Conservation (phyloP, 2,888 invertebrate species). For the Micoletzkya japonica region DNA sequence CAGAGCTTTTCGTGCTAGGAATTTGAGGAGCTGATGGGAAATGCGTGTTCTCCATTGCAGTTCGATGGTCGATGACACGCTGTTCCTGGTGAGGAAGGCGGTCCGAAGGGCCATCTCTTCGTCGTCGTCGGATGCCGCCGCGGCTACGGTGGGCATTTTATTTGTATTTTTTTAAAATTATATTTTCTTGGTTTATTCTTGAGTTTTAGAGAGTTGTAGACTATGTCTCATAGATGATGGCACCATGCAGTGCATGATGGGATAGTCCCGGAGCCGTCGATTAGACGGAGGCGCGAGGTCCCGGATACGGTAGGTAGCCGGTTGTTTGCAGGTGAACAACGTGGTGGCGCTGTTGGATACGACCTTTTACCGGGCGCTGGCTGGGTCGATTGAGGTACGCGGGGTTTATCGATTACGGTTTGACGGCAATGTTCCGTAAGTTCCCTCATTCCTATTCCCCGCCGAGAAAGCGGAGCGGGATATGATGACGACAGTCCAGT, state of each 20-base stretch:
- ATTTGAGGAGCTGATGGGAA: too few relatives aligned
- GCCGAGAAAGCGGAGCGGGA: too few relatives aligned
- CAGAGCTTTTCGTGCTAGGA: too few relatives aligned
- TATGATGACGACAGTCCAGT: too few relatives aligned
- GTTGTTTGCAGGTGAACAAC: conserved; percentile 76
- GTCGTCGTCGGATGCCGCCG: conserved; percentile 16
- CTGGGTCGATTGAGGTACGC: conserved; percentile 73
- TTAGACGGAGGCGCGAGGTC: too few relatives aligned
- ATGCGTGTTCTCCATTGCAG: conserved; percentile 29
- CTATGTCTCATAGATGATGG: too few relatives aligned
- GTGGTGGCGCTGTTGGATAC: conserved; percentile 84
- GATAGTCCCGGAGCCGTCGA: background rate
- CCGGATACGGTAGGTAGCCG: too few relatives aligned
- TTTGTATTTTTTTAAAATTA: background rate
- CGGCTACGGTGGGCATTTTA: conserved; percentile 61
- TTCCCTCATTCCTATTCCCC: too few relatives aligned
- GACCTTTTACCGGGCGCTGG: conserved; percentile 78
- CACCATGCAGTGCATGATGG: too few relatives aligned
- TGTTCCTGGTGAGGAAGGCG: conserved; percentile 93
- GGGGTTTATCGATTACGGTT: too few relatives aligned
- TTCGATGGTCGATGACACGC: conserved; percentile 94
- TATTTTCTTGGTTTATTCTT: background rate
- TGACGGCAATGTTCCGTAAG: too few relatives aligned
- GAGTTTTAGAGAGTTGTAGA: background rate
- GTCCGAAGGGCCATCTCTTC: conserved; percentile 80